Evolutionary conservation across 1,140 invertebrate species (phyloP).

Genomic region (Zaprionus capensis): DNA sequence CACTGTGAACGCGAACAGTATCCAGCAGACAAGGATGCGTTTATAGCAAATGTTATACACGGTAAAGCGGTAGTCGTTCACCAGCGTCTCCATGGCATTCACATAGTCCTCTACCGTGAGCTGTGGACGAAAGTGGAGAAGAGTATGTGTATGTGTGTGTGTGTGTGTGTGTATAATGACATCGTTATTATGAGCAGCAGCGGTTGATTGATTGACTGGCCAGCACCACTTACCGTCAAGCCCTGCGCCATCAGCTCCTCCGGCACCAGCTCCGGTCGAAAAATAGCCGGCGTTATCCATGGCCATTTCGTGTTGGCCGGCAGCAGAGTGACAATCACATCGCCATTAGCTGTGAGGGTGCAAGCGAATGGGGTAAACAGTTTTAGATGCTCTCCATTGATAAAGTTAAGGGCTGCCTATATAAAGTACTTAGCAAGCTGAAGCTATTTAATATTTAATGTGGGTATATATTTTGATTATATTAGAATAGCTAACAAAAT

Average conservation of each 20-base stretch:
- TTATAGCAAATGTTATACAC: conserved; percentile 97
- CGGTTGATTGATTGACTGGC: conserved; percentile 10
- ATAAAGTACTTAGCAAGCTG: background rate
- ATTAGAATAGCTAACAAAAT: too few relatives aligned
- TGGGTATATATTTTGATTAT: background rate
- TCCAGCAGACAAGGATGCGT: conserved; percentile 94
- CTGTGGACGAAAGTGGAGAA: conserved; percentile 84
- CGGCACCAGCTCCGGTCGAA: conserved; percentile 96
- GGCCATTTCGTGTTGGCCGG: conserved; percentile 95
- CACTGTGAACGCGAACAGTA: conserved; percentile 94
- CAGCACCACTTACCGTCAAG: conserved; percentile 89
- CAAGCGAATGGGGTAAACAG: background rate
- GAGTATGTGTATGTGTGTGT: background rate
- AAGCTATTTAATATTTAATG: background rate
- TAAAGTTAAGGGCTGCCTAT: background rate
- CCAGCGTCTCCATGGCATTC: conserved; percentile 94
- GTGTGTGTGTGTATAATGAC: background rate
- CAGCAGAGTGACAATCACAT: conserved; percentile 95
- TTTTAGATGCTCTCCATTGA: background rate
- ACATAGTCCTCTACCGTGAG: conserved; percentile 98
- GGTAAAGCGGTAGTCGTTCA: conserved; percentile 96
- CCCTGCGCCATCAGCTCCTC: conserved; percentile 97
- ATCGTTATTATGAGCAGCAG: conserved; percentile 2
- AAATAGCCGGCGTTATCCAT: conserved; percentile 95
- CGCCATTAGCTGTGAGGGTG: conserved; percentile 90